Evolutionary conservation across 2,113 vertebrate genomes (phyloP).

Genomic region (Ceyx cyanopectus): DNA sequence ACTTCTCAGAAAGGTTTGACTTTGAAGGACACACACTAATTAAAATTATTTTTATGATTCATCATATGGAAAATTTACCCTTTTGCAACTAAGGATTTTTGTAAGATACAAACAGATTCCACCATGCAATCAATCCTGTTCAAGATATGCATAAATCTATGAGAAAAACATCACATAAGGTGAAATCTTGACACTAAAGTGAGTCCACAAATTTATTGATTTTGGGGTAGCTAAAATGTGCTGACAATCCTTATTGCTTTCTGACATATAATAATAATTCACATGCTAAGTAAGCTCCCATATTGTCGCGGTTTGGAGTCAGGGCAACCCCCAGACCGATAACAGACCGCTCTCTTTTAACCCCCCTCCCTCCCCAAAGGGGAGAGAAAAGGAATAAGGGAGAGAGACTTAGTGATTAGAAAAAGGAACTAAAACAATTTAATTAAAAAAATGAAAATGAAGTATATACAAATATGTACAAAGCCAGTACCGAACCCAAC

Average conservation of each 20-base stretch:
- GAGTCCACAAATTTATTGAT: background rate
- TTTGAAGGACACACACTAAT: background rate
- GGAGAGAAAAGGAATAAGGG: too few species aligned
- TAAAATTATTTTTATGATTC: background rate
- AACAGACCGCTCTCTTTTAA: too few species aligned
- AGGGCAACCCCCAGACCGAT: too few species aligned
- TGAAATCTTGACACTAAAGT: background rate
- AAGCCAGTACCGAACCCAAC: too few species aligned
- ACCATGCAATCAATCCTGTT: background rate
- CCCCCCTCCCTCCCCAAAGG: too few species aligned
- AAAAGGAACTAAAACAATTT: too few species aligned
- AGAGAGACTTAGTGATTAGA: too few species aligned
- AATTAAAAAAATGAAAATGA: too few species aligned
- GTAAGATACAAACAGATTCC: background rate
- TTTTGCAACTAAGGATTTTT: background rate
- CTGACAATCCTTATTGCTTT: background rate
- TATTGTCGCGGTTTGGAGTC: background rate
- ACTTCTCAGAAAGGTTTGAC: background rate
- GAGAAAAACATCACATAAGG: background rate
- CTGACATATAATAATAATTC: background rate
- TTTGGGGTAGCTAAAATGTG: background rate
- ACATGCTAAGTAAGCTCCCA: background rate
- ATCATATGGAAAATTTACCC: background rate
- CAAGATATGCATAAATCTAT: background rate
- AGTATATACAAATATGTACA: too few species aligned